Evolutionary conservation across 2,797 vertebrate genomes (phyloP).

Genomic region (Oryzias sinensis): DNA sequence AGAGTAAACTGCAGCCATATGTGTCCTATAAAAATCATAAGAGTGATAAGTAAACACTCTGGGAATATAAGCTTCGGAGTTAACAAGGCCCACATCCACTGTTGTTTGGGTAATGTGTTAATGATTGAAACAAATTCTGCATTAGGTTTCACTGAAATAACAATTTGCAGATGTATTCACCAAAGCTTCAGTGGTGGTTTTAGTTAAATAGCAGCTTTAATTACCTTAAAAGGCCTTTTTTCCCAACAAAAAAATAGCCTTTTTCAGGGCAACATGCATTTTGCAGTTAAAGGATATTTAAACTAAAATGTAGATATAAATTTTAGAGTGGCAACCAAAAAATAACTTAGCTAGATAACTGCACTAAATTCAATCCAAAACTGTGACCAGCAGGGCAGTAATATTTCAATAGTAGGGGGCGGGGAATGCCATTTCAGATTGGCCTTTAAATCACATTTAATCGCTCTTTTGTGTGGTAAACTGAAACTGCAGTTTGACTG

Average conservation of each 20-base stretch:
- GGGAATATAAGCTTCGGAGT: conserved; percentile 50
- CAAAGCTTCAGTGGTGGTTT: conserved; percentile 21
- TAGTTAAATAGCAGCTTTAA: conserved; percentile 10
- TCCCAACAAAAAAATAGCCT: conserved; percentile 5
- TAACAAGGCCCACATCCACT: conserved; percentile 47
- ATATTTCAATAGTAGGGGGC: conserved; percentile 64
- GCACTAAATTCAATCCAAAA: conserved; percentile 48
- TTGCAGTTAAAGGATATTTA: conserved; percentile 16
- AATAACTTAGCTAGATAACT: conserved; percentile 36
- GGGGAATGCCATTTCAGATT: conserved; percentile 47
- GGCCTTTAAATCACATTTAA: conserved; percentile 72
- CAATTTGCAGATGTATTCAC: conserved; percentile 8
- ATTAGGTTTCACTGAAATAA: conserved; percentile 14
- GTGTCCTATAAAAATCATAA: conserved; percentile 68
- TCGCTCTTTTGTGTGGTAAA: conserved; percentile 66
- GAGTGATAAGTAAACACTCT: conserved; percentile 65
- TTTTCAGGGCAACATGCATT: conserved; percentile 15
- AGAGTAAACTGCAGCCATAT: conserved; percentile 72
- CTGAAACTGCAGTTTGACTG: conserved; percentile 61
- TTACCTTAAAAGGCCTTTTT: conserved; percentile 26
- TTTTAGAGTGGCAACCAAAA: conserved; percentile 23
- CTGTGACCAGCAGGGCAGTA: conserved; percentile 44
- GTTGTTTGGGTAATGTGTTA: conserved; percentile 38
- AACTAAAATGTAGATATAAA: conserved; percentile 33
- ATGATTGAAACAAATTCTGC: conserved; percentile 46